A percentile compares a stretch with the other conserved stretches of the same genome.
Evolutionary conservation across 1,140 invertebrate genomes (phyloP).

Genomic region (Ceratoteleas bidentatus): DNA sequence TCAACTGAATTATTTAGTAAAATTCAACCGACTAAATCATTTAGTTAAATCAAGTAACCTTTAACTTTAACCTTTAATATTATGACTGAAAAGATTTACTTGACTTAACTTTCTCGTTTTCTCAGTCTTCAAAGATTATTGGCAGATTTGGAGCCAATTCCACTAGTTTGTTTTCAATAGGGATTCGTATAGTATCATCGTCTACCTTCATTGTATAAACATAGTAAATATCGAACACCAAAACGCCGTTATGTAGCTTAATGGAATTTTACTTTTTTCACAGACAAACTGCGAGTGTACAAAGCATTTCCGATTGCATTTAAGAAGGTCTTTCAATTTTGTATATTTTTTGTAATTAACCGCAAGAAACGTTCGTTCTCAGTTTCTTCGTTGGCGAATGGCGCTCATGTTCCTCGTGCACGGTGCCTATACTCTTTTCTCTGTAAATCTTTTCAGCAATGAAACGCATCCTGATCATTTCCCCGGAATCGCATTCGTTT

Average conservation of each 20-base stretch:
- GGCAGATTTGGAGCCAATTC: too few species aligned
- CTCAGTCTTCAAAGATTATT: too few species aligned
- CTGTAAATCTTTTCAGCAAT: conserved; percentile 15
- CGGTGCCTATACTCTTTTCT: conserved; percentile 58
- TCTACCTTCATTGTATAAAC: conserved; percentile 18
- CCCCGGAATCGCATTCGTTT: conserved; percentile 10
- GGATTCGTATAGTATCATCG: conserved; percentile 6
- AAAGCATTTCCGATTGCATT: conserved; percentile 43
- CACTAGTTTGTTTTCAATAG: conserved; percentile 28
- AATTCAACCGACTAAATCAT: too few species aligned
- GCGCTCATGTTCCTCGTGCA: conserved; percentile 56
- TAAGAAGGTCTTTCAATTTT: conserved; percentile 45
- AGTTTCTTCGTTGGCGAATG: conserved; percentile 21
- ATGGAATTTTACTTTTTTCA: conserved; percentile 12
- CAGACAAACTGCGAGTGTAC: conserved; percentile 19
- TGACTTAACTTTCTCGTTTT: too few species aligned
- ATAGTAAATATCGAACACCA: conserved; percentile 8
- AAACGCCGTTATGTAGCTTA: conserved; percentile 30
- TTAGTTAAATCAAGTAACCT: too few species aligned
- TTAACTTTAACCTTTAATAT: too few species aligned
- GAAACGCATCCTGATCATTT: not conserved
- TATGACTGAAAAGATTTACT: too few species aligned
- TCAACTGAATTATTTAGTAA: too few species aligned
- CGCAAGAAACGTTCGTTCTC: conserved; percentile 20
- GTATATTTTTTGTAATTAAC: conserved; percentile 47